These are phyloP conservation scores for Xiphorhynchus erythropygius DNA, from an alignment of 2,797 vertebrate genomes.

Conservation along the genomic window DNA sequence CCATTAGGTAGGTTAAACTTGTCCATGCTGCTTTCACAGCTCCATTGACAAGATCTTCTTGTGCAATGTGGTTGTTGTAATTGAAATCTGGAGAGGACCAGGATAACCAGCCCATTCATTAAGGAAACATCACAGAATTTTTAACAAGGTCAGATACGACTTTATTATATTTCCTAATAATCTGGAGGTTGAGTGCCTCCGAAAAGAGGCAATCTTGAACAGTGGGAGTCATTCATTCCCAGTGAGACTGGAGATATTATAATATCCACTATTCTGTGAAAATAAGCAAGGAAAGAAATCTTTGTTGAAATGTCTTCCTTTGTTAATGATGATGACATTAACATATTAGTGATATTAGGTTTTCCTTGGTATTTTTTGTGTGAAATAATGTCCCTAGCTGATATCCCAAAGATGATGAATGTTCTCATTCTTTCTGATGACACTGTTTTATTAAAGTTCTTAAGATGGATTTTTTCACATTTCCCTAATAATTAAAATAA, in stretches of 20 bases:
- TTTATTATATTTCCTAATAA: background rate
- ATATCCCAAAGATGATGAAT: background rate
- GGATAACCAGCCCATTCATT: background rate
- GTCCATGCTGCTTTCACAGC: background rate
- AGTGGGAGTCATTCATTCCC: background rate
- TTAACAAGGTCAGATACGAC: background rate
- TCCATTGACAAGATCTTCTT: background rate
- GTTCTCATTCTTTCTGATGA: background rate
- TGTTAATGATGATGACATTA: background rate
- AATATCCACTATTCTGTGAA: background rate
- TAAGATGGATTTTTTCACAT: background rate
- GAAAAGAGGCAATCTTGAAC: background rate
- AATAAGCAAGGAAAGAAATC: background rate
- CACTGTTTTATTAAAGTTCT: background rate
- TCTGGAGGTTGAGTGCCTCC: background rate
- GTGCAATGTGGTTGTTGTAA: background rate
- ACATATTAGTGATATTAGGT: background rate
- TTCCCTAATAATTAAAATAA: background rate
- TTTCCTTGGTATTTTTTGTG: background rate
- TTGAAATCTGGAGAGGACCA: background rate
- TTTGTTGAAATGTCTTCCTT: background rate
- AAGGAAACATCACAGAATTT: background rate
- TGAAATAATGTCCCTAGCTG: background rate
- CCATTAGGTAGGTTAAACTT: background rate
- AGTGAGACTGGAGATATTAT: background rate